Percentiles rank a stretch among this genome's conserved stretches.
Conservation (phyloP, 2,113 vertebrate species). For the Erpornis zantholeuca region DNA sequence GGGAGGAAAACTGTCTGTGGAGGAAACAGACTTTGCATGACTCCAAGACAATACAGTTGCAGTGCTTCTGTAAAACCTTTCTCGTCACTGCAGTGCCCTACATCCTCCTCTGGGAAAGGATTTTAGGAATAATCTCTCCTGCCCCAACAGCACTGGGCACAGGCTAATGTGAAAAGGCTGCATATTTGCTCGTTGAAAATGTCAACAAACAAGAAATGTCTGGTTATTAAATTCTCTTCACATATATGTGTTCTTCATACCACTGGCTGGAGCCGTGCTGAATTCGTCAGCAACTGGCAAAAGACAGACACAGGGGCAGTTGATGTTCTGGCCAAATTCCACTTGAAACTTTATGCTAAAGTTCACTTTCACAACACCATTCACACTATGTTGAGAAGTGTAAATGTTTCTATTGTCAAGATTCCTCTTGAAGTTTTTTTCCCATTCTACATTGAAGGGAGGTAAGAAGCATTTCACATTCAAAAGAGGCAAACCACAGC, state of each 20-base stretch:
- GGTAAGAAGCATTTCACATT: not conserved
- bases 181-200: not conserved
- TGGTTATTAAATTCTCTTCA: not conserved
- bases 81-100: not conserved
- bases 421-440: not conserved
- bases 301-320: rapidly evolving
- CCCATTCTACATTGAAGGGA: not conserved
- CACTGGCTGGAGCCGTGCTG: not conserved
- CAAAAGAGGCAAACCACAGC: not conserved
- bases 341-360: not conserved
- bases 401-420: not conserved
- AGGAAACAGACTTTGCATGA: not conserved
- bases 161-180: not conserved
- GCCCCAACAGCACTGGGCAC: not conserved
- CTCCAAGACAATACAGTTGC: not conserved
- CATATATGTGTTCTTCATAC: not conserved
- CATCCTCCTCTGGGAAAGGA: not conserved
- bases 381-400: not conserved
- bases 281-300: not conserved
- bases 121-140: not conserved
- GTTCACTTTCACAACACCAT: not conserved
- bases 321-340: not conserved
- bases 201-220: not conserved
- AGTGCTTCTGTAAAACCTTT: not conserved
- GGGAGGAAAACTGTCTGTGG: not conserved